Percentiles rank a stretch among this genome's conserved stretches.
These are phyloP conservation scores for Archocentrus centrarchus DNA, from an alignment of 2,113 vertebrate species.

Conservation along the genomic window DNA sequence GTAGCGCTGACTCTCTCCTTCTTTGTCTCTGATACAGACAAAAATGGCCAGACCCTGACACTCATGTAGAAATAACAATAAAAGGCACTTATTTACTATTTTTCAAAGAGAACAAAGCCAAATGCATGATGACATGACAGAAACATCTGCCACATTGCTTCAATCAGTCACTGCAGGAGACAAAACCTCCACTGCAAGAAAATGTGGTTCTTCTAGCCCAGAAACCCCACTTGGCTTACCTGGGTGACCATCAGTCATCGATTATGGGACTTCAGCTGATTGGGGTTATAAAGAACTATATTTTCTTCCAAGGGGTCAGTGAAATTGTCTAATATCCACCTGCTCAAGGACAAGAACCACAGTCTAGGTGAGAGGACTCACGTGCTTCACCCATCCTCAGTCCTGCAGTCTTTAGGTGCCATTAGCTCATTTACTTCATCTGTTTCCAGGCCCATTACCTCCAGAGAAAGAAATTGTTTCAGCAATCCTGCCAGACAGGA, in stretches of 20 bases:
- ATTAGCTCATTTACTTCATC: slow-evolving; percentile 63
- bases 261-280: not conserved
- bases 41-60: slow-evolving; percentile 11
- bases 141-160: slow-evolving; percentile 37
- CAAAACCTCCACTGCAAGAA: not conserved
- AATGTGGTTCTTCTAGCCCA: not conserved
- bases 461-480: slow-evolving; percentile 62
- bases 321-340: not conserved
- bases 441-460: slow-evolving; percentile 62
- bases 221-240: not conserved
- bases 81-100: slow-evolving; percentile 20
- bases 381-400: slow-evolving; percentile 20
- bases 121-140: slow-evolving; percentile 49
- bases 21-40: slow-evolving; percentile 16
- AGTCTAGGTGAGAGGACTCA: not conserved
- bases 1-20: slow-evolving; percentile 40
- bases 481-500: slow-evolving; percentile 61
- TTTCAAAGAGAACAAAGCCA: slow-evolving; percentile 34
- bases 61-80: slow-evolving; percentile 44
- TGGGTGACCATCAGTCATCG: not conserved
- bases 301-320: not conserved
- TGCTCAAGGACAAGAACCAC: slow-evolving; percentile 19
- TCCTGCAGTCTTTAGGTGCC: slow-evolving; percentile 23
- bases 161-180: not conserved
- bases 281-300: not conserved